Conservation (phyloP, 2,797 vertebrate species). For the Phrynocephalus forsythii region DNA sequence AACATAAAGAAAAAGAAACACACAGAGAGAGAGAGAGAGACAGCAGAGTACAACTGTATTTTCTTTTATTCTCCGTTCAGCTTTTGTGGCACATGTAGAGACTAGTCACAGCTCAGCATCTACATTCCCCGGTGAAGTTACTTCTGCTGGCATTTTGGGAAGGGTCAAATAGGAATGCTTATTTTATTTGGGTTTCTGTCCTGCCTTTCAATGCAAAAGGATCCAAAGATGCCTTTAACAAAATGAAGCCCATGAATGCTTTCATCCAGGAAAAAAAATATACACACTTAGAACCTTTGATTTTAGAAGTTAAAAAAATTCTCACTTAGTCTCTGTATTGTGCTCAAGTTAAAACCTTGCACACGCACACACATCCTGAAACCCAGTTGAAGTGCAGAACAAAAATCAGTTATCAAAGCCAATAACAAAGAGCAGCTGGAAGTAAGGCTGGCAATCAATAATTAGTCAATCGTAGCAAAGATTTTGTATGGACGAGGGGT, state of each 20-base stretch:
- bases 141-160: neutral
- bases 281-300: neutral
- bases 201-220: neutral
- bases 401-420: neutral
- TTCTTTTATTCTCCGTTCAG: neutral
- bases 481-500: neutral
- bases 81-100: neutral
- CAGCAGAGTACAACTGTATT: neutral
- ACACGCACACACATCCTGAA: neutral
- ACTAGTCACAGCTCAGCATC: neutral
- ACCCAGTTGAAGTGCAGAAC: neutral
- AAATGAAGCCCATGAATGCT: neutral
- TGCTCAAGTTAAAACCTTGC: neutral
- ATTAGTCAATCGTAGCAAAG: neutral
- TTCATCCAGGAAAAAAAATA: neutral
- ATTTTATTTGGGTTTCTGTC: neutral
- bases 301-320: neutral
- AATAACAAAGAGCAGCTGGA: neutral
- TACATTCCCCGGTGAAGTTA: neutral
- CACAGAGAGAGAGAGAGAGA: rapidly evolving
- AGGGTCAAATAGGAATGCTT: neutral
- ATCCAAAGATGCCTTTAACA: neutral
- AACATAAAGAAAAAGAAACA: neutral
- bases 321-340: neutral
- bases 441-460: neutral